Conservation (phyloP, 2,797 vertebrate genomes). For the Lates japonicus region DNA sequence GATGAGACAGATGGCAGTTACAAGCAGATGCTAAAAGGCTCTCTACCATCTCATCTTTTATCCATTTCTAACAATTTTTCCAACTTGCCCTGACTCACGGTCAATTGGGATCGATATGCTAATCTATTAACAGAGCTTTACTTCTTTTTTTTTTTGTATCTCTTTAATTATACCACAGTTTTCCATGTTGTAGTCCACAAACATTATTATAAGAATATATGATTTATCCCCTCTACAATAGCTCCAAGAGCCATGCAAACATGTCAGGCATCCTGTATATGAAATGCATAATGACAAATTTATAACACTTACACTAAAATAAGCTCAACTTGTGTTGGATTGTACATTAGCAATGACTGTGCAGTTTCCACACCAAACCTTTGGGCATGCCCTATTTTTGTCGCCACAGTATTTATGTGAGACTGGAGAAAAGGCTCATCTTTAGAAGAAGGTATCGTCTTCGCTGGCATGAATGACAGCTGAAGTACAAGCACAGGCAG, state of each 20-base stretch:
- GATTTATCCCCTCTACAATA: neutral
- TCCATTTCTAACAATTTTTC: neutral
- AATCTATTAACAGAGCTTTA: neutral
- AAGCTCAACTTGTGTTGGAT: neutral
- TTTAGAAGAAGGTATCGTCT: neutral
- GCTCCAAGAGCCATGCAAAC: neutral
- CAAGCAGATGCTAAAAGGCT: constrained; percentile 30
- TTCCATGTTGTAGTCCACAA: neutral
- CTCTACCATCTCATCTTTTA: neutral
- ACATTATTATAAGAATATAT: neutral
- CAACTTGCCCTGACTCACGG: neutral
- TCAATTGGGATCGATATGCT: neutral
- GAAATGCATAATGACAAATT: neutral
- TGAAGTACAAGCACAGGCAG: constrained; percentile 25
- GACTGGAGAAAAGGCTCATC: neutral
- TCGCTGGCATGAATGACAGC: constrained; percentile 15
- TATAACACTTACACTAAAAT: neutral
- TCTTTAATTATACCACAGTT: neutral
- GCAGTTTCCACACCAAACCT: neutral
- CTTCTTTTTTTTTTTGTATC: neutral
- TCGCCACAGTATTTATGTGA: neutral
- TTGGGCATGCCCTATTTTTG: neutral
- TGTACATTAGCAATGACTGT: neutral
- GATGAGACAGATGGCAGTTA: neutral
- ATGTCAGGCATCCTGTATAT: neutral